Conservation (phyloP, 2,888 invertebrate genomes). For the Beris chalybata region DNA sequence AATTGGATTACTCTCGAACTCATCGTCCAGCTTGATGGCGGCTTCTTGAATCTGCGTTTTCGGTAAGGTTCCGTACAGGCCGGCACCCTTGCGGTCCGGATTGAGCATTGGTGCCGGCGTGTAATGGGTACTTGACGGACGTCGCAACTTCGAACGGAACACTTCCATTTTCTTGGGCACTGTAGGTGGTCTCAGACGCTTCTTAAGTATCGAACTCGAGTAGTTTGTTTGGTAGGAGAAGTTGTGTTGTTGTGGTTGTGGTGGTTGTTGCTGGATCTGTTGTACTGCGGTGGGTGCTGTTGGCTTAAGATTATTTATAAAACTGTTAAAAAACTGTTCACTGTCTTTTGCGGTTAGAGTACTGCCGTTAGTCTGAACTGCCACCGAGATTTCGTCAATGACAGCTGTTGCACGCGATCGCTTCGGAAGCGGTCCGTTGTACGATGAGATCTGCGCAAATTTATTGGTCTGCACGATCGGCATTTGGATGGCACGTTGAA, state of each 20-base stretch:
- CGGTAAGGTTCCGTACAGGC: slow-evolving; percentile 63
- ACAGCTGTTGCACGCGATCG: slow-evolving; percentile 37
- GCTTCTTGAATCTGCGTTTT: slow-evolving; percentile 51
- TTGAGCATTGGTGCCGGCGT: slow-evolving; percentile 94
- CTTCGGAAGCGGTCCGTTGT: slow-evolving; percentile 24
- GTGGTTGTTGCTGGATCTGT: slow-evolving; percentile 32
- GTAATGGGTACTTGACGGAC: slow-evolving; percentile 63
- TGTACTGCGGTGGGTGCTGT: slow-evolving; percentile 43
- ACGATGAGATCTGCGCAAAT: background rate
- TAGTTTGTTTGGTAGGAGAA: slow-evolving; percentile 9
- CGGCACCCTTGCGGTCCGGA: slow-evolving; percentile 86
- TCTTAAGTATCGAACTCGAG: slow-evolving; percentile 45
- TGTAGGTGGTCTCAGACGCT: slow-evolving; percentile 50
- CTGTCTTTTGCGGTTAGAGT: slow-evolving; percentile 14
- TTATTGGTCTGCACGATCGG: slow-evolving; percentile 5
- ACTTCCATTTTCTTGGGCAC: slow-evolving; percentile 41
- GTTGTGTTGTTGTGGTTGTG: slow-evolving; percentile 37
- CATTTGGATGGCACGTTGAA: slow-evolving; percentile 42
- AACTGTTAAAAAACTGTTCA: slow-evolving; percentile 10
- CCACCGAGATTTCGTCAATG: slow-evolving; percentile 23
- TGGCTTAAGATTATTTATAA: background rate
- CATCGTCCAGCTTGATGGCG: slow-evolving; percentile 51
- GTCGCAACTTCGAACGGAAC: slow-evolving; percentile 53
- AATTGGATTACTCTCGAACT: slow-evolving; percentile 51
- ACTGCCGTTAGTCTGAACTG: background rate